phyloP scores from a whole-genome alignment of 2,797 vertebrate species.

The Okamejei kenojei region DNA sequence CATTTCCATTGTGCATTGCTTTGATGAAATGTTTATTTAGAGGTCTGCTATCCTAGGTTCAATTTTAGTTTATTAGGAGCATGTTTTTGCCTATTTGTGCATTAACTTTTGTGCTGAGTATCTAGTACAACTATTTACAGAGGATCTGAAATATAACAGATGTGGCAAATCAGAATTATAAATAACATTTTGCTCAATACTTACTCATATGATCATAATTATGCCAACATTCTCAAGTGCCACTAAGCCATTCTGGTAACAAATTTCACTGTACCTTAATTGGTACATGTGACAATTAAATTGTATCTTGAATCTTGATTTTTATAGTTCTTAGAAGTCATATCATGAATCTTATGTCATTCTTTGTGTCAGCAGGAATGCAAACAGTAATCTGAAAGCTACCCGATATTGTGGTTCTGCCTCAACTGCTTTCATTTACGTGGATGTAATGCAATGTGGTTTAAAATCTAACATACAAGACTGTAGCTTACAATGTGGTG shows the following conservation, averaged over 20 bases:
- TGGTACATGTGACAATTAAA: too few species aligned
- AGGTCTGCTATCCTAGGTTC: not conserved
- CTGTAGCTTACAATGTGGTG: not conserved
- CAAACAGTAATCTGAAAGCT: not conserved
- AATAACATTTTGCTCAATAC: not conserved
- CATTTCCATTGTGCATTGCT: not conserved
- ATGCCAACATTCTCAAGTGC: not conserved
- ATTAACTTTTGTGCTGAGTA: not conserved
- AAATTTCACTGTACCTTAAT: too few species aligned
- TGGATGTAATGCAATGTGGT: not conserved
- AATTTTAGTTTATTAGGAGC: not conserved
- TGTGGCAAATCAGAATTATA: not conserved
- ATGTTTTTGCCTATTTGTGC: not conserved
- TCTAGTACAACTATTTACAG: not conserved
- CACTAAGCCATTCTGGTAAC: not conserved
- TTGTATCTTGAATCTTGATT: not conserved
- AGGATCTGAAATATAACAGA: not conserved
- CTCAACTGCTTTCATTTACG: not conserved
- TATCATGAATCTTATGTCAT: not conserved
- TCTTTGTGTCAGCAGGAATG: not conserved
- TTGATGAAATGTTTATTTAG: not conserved
- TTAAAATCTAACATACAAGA: not conserved
- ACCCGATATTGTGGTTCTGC: not conserved
- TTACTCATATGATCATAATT: not conserved
- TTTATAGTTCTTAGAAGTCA: not conserved